Evolutionary conservation across 2,888 invertebrate genomes (phyloP).

Genomic region (Junonia oenone): DNA sequence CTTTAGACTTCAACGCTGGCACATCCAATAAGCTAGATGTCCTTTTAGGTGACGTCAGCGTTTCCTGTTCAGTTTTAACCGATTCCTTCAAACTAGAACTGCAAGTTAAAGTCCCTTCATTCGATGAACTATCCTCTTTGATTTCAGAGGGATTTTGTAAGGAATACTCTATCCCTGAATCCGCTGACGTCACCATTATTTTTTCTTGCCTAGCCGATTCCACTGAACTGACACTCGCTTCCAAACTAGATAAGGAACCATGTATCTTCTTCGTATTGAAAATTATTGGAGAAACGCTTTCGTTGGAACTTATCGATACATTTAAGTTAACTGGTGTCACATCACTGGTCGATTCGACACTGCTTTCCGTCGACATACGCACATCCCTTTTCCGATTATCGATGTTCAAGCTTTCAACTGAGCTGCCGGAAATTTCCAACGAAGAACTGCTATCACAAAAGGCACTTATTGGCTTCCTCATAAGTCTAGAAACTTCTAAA

Average conservation of each 20-base stretch:
- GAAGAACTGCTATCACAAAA: slow-evolving; percentile 71
- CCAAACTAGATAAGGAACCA: slow-evolving; percentile 68
- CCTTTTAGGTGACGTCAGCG: slow-evolving; percentile 58
- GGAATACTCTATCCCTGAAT: slow-evolving; percentile 72
- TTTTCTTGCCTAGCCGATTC: slow-evolving; percentile 66
- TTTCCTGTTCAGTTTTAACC: slow-evolving; percentile 50
- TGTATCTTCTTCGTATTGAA: slow-evolving; percentile 65
- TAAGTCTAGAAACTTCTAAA: slow-evolving; percentile 70
- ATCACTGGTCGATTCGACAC: slow-evolving; percentile 67
- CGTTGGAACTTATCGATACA: slow-evolving; percentile 68
- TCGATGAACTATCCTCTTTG: slow-evolving; percentile 66
- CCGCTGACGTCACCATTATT: slow-evolving; percentile 67
- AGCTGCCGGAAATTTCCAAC: slow-evolving; percentile 71
- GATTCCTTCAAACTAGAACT: slow-evolving; percentile 64
- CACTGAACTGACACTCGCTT: slow-evolving; percentile 72
- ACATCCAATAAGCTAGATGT: slow-evolving; percentile 66
- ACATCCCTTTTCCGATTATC: slow-evolving; percentile 34
- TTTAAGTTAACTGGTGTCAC: slow-evolving; percentile 64
- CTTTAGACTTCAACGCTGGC: slow-evolving; percentile 63
- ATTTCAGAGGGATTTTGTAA: slow-evolving; percentile 59
- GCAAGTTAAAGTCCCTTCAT: slow-evolving; percentile 72
- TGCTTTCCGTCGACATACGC: slow-evolving; percentile 61
- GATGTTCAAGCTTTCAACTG: slow-evolving; percentile 68
- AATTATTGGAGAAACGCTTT: slow-evolving; percentile 69
- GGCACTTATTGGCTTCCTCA: slow-evolving; percentile 63